Base-by-base conservation (phyloP, 2,888 invertebrate genomes). In the Leucoptera coffeella region DNA sequence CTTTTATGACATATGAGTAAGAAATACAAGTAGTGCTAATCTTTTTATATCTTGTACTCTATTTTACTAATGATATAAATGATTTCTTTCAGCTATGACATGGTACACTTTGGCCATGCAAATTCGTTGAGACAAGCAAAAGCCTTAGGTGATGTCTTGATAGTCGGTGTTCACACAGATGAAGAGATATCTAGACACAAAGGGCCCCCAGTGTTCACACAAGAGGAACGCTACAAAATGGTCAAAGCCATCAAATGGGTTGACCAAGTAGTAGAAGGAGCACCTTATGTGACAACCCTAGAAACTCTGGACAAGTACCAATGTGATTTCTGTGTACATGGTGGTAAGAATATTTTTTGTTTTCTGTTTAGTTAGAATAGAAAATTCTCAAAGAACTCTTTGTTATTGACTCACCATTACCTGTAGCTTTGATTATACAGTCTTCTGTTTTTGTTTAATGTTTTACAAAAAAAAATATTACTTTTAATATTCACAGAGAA, bases 41-140 rank as follows among this genome's bases (percentile, higher is more conserved):
- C n/a, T n/a, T n/a, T n/a, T n/a, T n/a, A n/a, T n/a, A n/a, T n/a
- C n/a, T n/a, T n/a, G n/a, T n/a, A n/a, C n/a, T n/a, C n/a, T n/a
- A n/a, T n/a, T n/a, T n/a, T n/a, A n/a, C n/a, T n/a, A n/a, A n/a
- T n/a, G n/a, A n/a, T n/a, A n/a, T n/a, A n/a, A n/a, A n/a, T n/a
- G n/a, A n/a, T n/a, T n/a, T n/a, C n/a, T 60, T 77, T 34, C 73
- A 96, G 97, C 60, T 99, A 96, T 59, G 99, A 99, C 48, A 96
- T 99, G 95, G 96, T 97, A 3, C 99, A 99, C 65, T 99, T 96
- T 62, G 99, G 99, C 0, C 99, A 99, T 65, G 97, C 99, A 8
- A 99, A 99, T 73, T 95, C 96, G 2, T 65, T 99, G 29, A 76
- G 99, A 41, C 93, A 99, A 75, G 97, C 96, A 13, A 99, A 97